Conservation (phyloP, 1,140 invertebrate species). For the Ladona fulva region DNA sequence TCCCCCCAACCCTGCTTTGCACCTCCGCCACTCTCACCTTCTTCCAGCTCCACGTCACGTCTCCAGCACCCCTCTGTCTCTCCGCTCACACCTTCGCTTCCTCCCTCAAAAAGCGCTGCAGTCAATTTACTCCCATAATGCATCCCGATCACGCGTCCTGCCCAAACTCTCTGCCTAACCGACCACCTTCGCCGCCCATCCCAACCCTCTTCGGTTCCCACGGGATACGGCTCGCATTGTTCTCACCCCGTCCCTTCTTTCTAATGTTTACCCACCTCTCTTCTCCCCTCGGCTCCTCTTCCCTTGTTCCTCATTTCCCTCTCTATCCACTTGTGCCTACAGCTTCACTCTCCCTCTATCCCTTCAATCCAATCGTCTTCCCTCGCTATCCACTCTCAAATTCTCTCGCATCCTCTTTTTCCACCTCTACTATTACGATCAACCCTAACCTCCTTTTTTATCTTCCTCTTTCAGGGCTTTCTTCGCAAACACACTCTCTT, state of each 20-base stretch:
- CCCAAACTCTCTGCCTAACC: background rate
- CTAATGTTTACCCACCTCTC: background rate
- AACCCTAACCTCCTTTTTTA: too few species aligned
- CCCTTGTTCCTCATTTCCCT: background rate
- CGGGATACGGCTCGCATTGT: background rate
- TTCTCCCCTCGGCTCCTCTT: background rate
- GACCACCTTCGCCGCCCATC: background rate
- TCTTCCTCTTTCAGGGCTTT: too few species aligned
- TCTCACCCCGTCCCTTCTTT: background rate
- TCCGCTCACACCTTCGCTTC: background rate
- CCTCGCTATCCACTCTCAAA: background rate
- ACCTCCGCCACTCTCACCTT: background rate
- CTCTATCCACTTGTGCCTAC: background rate
- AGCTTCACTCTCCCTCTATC: background rate
- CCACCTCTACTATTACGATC: background rate
- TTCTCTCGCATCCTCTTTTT: background rate
- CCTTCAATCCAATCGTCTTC: background rate
- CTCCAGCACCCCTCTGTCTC: background rate
- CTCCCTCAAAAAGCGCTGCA: background rate
- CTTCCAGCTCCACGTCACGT: background rate
- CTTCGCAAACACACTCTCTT: too few species aligned
- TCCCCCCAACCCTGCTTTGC: background rate
- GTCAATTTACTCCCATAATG: slow-evolving; percentile 9
- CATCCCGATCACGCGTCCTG: background rate
- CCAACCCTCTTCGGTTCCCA: background rate